These are phyloP conservation scores for Bostrychus sinensis DNA, from an alignment of 2,113 vertebrate species.

Conservation along the genomic window DNA sequence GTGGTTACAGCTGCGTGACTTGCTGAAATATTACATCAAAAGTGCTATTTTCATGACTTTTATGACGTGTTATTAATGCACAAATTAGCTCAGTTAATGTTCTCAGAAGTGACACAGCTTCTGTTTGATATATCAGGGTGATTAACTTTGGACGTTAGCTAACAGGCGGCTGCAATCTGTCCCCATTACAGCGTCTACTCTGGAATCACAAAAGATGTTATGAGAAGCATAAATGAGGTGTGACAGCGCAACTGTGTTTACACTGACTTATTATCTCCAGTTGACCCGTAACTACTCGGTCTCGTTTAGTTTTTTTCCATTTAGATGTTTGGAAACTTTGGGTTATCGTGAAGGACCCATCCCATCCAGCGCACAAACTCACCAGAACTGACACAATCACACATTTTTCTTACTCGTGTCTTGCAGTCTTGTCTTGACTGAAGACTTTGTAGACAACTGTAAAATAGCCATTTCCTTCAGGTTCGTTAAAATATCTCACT, in stretches of 20 bases:
- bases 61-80: conserved; percentile 17
- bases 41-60: background rate
- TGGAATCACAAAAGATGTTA: conserved; percentile 29
- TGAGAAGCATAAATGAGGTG: conserved; percentile 16
- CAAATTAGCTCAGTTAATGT: conserved; percentile 42
- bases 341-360: too few relatives aligned
- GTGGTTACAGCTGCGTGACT: background rate
- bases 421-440: too few relatives aligned
- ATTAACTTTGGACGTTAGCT: conserved; percentile 44
- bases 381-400: too few relatives aligned
- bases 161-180: conserved; percentile 27
- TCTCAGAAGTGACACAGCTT: conserved; percentile 22
- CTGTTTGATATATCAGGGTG: conserved; percentile 43
- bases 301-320: too few relatives aligned
- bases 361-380: too few relatives aligned
- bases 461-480: too few relatives aligned
- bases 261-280: background rate
- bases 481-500: too few relatives aligned
- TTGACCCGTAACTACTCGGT: background rate
- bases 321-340: too few relatives aligned
- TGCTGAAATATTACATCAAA: background rate
- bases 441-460: too few relatives aligned
- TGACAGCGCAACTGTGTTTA: background rate
- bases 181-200: background rate
- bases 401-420: too few relatives aligned